Conservation (phyloP, 2,113 vertebrate genomes). For the Bettongia penicillata region DNA sequence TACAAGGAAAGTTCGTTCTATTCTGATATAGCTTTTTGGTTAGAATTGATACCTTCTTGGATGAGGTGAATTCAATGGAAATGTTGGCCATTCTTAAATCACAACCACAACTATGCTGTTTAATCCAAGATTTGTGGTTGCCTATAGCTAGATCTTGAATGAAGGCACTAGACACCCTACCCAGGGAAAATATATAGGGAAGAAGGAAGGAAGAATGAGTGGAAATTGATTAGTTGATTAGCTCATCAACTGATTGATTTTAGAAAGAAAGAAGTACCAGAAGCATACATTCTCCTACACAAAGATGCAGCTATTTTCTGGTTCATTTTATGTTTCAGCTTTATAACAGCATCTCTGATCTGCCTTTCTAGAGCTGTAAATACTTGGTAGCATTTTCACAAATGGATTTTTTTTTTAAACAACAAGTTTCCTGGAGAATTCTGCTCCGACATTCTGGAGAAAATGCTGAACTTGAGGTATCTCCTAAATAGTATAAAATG, state of each 20-base stretch:
- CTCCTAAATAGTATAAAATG: constrained; percentile 68
- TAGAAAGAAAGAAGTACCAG: constrained; percentile 32
- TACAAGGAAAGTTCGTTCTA: neutral
- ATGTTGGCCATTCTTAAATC: neutral
- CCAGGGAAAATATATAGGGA: accelerated
- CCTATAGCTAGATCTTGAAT: neutral
- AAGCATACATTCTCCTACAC: constrained; percentile 69
- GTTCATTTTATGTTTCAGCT: constrained; percentile 69
- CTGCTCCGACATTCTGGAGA: constrained; percentile 70
- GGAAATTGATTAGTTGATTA: accelerated
- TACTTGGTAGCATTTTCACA: constrained; percentile 73
- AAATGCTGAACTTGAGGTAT: constrained; percentile 66
- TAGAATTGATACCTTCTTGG: neutral
- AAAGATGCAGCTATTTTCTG: constrained; percentile 70
- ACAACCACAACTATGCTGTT: neutral
- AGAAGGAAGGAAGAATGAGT: accelerated
- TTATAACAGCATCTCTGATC: constrained; percentile 77
- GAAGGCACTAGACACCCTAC: neutral
- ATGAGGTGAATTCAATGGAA: neutral
- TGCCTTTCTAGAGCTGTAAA: constrained; percentile 73
- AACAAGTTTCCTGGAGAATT: constrained; percentile 78
- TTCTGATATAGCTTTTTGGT: neutral
- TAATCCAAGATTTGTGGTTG: neutral
- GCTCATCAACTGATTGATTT: neutral
- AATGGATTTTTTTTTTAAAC: constrained; percentile 66